Evolutionary conservation across 2,797 vertebrate genomes (phyloP).

Genomic region (Vespertilio murinus): DNA sequence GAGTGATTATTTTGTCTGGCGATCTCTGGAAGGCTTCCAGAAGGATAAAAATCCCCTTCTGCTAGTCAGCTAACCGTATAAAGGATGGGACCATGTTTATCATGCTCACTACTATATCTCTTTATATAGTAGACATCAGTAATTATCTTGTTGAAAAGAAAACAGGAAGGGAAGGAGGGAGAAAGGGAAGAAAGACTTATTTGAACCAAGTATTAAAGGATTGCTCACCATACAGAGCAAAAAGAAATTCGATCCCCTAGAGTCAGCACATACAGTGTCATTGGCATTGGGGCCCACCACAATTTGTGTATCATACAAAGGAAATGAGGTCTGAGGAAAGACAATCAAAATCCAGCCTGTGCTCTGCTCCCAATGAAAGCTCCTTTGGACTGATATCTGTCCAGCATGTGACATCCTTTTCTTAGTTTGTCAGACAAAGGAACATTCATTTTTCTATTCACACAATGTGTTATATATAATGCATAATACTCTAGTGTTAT

Average conservation of each 20-base stretch:
- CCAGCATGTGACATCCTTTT: neutral
- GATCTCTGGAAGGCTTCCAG: neutral
- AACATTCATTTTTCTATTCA: neutral
- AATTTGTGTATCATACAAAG: neutral
- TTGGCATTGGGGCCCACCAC: neutral
- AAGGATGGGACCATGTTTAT: neutral
- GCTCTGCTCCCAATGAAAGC: neutral
- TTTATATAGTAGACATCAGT: neutral
- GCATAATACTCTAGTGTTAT: neutral
- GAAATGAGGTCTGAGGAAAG: neutral
- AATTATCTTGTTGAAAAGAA: neutral
- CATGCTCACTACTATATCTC: neutral
- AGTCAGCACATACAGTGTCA: neutral
- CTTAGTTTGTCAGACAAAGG: neutral
- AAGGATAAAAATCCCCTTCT: neutral
- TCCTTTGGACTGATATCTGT: neutral
- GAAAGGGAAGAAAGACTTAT: too few relatives aligned
- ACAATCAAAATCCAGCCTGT: neutral
- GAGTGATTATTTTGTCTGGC: neutral
- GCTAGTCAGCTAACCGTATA: neutral
- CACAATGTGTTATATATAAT: neutral
- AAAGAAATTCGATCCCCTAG: neutral
- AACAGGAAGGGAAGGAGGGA: neutral
- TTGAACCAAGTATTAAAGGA: neutral
- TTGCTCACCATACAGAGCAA: neutral